phyloP scores from a whole-genome alignment of 2,888 invertebrate species.

The Drosophila buzzatii region DNA sequence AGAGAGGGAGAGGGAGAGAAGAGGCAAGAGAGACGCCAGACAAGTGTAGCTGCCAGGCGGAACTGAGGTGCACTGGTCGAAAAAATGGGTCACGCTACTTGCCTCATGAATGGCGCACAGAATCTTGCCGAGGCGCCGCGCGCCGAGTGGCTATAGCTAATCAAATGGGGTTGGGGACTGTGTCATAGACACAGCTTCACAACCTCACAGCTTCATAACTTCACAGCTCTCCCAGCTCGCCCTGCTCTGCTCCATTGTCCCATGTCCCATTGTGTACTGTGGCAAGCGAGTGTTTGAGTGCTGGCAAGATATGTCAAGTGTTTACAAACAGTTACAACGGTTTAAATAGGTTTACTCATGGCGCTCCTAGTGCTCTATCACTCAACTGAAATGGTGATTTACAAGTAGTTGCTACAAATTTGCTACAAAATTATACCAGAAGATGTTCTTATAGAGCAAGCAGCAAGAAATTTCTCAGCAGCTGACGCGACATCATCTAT shows the following conservation, averaged over 20 bases:
- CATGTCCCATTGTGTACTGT: constrained; percentile 47
- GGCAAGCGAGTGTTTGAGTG: constrained; percentile 55
- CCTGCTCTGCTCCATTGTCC: constrained; percentile 29
- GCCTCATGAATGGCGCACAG: constrained; percentile 69
- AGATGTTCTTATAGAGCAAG: neutral
- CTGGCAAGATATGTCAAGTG: constrained; percentile 54
- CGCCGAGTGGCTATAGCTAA: constrained; percentile 26
- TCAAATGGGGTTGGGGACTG: constrained; percentile 35
- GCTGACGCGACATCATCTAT: too few relatives aligned
- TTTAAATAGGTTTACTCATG: constrained; percentile 9
- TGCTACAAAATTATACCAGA: too few relatives aligned
- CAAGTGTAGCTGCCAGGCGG: constrained; percentile 7
- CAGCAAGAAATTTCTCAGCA: too few relatives aligned
- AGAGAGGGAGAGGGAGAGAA: constrained; percentile 3
- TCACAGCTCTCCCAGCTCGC: neutral
- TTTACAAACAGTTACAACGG: constrained; percentile 21
- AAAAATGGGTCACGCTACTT: constrained; percentile 77
- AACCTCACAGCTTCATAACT: neutral
- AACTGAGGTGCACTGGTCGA: constrained; percentile 9
- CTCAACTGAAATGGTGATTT: neutral
- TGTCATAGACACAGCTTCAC: constrained; percentile 45
- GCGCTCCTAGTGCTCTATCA: neutral
- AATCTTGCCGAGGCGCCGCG: constrained; percentile 65
- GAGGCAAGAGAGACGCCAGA: constrained; percentile 6
- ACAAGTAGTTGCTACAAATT: neutral